Conservation (phyloP, 2,797 vertebrate species). For the Heliangelus exortis region DNA sequence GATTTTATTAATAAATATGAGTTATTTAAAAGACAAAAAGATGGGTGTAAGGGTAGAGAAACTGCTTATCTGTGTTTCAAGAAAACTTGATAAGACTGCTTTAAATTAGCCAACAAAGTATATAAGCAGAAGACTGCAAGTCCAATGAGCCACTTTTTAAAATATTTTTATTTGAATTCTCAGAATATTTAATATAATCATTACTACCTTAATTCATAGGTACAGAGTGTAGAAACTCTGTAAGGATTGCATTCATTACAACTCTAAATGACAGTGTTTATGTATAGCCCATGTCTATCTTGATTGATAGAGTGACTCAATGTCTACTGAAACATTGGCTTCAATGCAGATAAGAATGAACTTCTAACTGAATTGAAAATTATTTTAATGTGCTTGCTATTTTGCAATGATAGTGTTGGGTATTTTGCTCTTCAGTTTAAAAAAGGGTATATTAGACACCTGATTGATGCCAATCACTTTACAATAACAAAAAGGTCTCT, state of each 20-base stretch:
- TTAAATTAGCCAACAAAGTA: background rate
- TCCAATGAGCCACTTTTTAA: background rate
- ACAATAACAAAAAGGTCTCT: background rate
- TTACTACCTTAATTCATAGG: background rate
- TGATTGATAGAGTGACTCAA: background rate
- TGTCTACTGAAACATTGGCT: background rate
- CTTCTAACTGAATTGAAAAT: background rate
- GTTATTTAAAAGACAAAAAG: constrained; percentile 44
- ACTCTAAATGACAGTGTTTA: background rate
- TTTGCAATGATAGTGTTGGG: background rate
- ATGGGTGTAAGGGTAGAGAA: constrained; percentile 45
- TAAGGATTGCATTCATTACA: background rate
- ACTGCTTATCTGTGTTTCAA: background rate
- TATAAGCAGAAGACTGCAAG: background rate
- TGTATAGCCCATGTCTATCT: background rate
- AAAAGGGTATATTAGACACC: background rate
- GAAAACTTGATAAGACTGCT: background rate
- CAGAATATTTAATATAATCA: background rate
- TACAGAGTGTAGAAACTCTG: background rate
- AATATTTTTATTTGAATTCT: background rate
- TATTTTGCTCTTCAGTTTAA: background rate
- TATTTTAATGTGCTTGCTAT: too few species aligned
- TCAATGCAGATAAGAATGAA: background rate
- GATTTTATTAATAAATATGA: constrained; percentile 70
- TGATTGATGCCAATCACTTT: background rate